Conservation (phyloP, 2,113 vertebrate genomes). For the Leucosticte australis region DNA sequence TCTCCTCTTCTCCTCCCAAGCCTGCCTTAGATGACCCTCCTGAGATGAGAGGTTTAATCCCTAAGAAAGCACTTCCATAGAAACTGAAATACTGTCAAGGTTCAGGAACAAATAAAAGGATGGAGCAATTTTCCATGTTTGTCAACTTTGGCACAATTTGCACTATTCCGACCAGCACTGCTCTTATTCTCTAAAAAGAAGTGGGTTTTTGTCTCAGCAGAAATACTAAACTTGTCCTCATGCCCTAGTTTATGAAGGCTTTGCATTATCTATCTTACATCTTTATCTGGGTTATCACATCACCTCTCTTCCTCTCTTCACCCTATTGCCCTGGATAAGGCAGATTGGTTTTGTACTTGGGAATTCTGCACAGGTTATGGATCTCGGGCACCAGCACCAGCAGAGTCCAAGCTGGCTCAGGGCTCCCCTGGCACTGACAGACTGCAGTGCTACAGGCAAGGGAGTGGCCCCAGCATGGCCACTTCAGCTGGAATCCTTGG, state of each 20-base stretch:
- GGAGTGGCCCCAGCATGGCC: not conserved
- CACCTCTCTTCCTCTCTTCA: not conserved
- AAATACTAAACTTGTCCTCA: not conserved
- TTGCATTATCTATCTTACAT: not conserved
- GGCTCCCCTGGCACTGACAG: not conserved
- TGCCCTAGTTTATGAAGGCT: not conserved
- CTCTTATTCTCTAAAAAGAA: not conserved
- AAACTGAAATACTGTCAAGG: not conserved
- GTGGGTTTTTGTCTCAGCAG: not conserved
- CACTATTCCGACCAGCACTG: not conserved
- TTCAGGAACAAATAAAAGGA: constrained; percentile 12
- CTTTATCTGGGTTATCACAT: not conserved
- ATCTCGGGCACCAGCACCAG: fast-evolving
- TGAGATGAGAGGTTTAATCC: not conserved
- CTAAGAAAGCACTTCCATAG: constrained; percentile 6
- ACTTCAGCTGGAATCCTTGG: not conserved
- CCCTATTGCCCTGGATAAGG: not conserved
- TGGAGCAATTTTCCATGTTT: constrained; percentile 29
- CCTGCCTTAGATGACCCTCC: not conserved
- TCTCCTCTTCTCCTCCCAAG: not conserved
- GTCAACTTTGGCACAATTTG: constrained; percentile 29
- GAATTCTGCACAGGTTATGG: not conserved
- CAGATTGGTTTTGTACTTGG: not conserved
- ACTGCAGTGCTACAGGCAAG: not conserved
- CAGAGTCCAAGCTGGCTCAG: not conserved